A percentile compares a stretch with the other conserved stretches of the same genome.
Conservation (phyloP, 1,140 invertebrate species). For the Calephelis virginiensis region DNA sequence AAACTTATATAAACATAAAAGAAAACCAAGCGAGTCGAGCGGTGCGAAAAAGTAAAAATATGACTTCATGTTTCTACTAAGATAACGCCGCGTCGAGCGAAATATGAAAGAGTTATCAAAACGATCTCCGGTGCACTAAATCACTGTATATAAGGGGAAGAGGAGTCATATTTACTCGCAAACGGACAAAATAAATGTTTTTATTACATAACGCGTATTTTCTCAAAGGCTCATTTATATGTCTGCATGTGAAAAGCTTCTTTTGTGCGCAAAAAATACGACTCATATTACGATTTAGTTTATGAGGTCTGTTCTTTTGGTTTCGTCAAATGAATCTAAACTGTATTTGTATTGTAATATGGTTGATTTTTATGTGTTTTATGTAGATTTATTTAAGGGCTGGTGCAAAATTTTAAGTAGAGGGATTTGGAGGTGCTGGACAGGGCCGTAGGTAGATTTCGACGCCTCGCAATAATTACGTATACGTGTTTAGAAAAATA, state of each 20-base stretch:
- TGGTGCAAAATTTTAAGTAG: slow-evolving; percentile 74
- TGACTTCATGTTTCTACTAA: slow-evolving; percentile 65
- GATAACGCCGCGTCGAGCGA: slow-evolving; percentile 68
- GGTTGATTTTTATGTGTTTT: slow-evolving; percentile 31
- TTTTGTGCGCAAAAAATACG: slow-evolving; percentile 34
- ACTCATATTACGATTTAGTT: slow-evolving; percentile 33
- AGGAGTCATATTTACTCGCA: slow-evolving; percentile 73
- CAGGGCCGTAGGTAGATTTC: slow-evolving; percentile 43
- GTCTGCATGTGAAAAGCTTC: slow-evolving; percentile 29
- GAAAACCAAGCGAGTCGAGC: slow-evolving; percentile 26
- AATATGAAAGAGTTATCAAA: slow-evolving; percentile 76
- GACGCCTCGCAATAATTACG: slow-evolving; percentile 37
- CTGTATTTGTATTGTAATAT: slow-evolving; percentile 28
- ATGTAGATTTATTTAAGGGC: slow-evolving; percentile 60
- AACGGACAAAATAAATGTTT: slow-evolving; percentile 77
- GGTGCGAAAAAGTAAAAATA: slow-evolving; percentile 43
- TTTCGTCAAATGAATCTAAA: slow-evolving; percentile 30
- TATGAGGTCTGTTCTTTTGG: slow-evolving; percentile 26
- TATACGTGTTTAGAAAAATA: slow-evolving; percentile 21
- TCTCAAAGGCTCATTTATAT: slow-evolving; percentile 64
- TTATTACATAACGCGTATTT: slow-evolving; percentile 77
- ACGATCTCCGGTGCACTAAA: slow-evolving; percentile 74
- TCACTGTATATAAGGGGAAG: slow-evolving; percentile 75
- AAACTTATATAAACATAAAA: slow-evolving; percentile 23
- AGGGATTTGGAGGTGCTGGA: slow-evolving; percentile 56